A percentile compares a stretch with the other conserved stretches of the same genome.
These are phyloP conservation scores for Sinopyrophorus schimmeli DNA, from an alignment of 2,888 invertebrate species.

Conservation along the genomic window DNA sequence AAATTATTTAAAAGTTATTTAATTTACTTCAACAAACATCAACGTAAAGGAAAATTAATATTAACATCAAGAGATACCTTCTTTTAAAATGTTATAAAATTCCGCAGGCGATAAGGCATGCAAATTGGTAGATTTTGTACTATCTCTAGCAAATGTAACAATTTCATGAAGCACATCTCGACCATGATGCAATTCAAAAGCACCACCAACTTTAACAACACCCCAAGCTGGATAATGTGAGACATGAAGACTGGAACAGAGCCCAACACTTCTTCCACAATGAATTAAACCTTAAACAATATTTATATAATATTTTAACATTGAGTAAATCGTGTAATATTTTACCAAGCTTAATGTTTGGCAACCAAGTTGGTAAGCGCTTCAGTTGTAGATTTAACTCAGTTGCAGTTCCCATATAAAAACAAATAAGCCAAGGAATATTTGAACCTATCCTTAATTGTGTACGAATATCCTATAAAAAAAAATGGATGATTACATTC, in stretches of 20 bases:
- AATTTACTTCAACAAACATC: neutral
- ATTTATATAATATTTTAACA: neutral
- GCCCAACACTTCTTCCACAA: slow-evolving; percentile 60
- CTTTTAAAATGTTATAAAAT: slow-evolving; percentile 60
- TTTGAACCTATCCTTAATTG: slow-evolving; percentile 47
- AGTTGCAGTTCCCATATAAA: slow-evolving; percentile 59
- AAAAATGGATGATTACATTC: slow-evolving; percentile 16
- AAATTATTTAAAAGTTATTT: no score
- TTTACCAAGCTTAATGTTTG: slow-evolving; percentile 59
- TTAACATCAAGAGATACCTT: slow-evolving; percentile 48
- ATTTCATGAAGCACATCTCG: slow-evolving; percentile 61
- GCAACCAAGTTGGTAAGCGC: slow-evolving; percentile 63
- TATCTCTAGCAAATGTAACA: slow-evolving; percentile 67
- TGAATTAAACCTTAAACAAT: slow-evolving; percentile 62
- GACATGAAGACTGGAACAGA: slow-evolving; percentile 65
- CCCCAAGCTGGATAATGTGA: slow-evolving; percentile 70
- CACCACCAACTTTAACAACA: slow-evolving; percentile 73
- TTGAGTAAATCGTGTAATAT: neutral
- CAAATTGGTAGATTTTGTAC: slow-evolving; percentile 60
- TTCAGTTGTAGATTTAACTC: slow-evolving; percentile 62
- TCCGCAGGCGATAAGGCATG: slow-evolving; percentile 67
- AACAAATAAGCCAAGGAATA: slow-evolving; percentile 61
- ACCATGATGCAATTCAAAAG: slow-evolving; percentile 74
- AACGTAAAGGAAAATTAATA: neutral
- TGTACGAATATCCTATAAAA: slow-evolving; percentile 44